Evolutionary conservation across 2,888 invertebrate species (phyloP).

Genomic region (Drosophila prolongata): DNA sequence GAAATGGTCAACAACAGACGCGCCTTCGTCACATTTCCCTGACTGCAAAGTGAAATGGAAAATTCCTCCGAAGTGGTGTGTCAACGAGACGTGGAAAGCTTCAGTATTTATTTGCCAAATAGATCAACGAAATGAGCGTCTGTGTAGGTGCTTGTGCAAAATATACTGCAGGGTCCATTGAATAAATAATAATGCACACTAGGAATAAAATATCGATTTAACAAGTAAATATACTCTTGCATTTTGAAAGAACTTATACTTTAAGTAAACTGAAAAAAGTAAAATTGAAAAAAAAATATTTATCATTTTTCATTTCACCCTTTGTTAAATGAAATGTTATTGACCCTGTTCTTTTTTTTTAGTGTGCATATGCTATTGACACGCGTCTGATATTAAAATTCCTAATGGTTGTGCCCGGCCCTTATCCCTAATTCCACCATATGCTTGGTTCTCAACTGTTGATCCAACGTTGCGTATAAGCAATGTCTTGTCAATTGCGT

Average conservation of each 20-base stretch:
- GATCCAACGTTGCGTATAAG: slow-evolving; percentile 57
- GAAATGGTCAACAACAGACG: slow-evolving; percentile 53
- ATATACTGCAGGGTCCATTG: slow-evolving; percentile 20
- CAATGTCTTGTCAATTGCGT: slow-evolving; percentile 46
- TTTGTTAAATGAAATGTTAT: slow-evolving; percentile 3
- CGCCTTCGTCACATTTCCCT: slow-evolving; percentile 22
- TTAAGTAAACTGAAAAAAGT: not conserved
- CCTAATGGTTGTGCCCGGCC: slow-evolving; percentile 9
- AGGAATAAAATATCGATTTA: slow-evolving; percentile 24
- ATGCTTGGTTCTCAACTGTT: slow-evolving; percentile 45
- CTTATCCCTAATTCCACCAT: slow-evolving; percentile 19
- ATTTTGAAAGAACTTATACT: not conserved
- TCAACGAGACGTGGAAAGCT: slow-evolving; percentile 25
- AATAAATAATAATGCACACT: slow-evolving; percentile 26
- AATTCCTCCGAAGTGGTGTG: slow-evolving; percentile 47
- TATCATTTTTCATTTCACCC: no score
- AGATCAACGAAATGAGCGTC: slow-evolving; percentile 20
- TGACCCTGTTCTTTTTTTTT: slow-evolving; percentile 8
- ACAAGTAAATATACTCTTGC: not conserved
- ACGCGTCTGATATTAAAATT: slow-evolving; percentile 44
- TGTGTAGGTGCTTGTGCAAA: slow-evolving; percentile 13
- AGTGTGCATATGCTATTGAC: slow-evolving; percentile 15
- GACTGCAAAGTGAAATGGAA: slow-evolving; percentile 25
- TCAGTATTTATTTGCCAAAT: slow-evolving; percentile 20
- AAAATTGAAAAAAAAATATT: no score